Evolutionary conservation across 2,797 vertebrate genomes (phyloP).

Genomic region (Syngnathus rostellatus): DNA sequence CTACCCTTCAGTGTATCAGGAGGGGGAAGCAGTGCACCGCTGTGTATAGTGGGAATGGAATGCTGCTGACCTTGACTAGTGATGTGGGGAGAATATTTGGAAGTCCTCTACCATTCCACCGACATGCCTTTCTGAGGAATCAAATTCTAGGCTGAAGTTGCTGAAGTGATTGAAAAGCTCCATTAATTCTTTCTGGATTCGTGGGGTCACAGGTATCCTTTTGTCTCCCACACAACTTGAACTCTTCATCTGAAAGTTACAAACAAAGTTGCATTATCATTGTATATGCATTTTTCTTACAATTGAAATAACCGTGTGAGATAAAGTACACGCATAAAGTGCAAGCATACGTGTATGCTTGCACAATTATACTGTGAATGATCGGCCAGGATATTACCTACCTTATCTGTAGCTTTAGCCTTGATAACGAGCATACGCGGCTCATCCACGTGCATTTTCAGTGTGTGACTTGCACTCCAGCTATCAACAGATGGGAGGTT

Average conservation of each 20-base stretch:
- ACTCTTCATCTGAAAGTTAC: not conserved
- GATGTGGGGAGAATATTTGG: too few species aligned
- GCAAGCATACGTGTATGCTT: not conserved
- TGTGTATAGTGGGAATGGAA: too few species aligned
- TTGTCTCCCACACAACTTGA: not conserved
- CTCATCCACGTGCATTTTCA: conserved; percentile 3
- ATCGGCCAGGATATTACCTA: not conserved
- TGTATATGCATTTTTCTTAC: too few species aligned
- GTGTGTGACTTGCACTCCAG: not conserved
- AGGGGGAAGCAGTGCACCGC: too few species aligned
- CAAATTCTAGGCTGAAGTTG: too few species aligned
- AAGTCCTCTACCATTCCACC: too few species aligned
- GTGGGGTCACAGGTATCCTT: not conserved
- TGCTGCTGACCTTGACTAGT: too few species aligned
- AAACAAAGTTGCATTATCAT: not conserved
- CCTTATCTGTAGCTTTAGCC: conserved; percentile 6
- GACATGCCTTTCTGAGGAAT: too few species aligned
- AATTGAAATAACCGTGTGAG: not conserved
- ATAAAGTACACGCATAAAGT: not conserved
- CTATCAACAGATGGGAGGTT: conserved; percentile 36
- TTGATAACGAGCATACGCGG: not conserved
- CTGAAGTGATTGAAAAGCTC: too few species aligned
- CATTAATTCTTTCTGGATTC: not conserved
- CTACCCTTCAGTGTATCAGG: too few species aligned
- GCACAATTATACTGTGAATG: not conserved